Conservation (phyloP, 2,113 vertebrate genomes). For the Amphiprion percula region DNA sequence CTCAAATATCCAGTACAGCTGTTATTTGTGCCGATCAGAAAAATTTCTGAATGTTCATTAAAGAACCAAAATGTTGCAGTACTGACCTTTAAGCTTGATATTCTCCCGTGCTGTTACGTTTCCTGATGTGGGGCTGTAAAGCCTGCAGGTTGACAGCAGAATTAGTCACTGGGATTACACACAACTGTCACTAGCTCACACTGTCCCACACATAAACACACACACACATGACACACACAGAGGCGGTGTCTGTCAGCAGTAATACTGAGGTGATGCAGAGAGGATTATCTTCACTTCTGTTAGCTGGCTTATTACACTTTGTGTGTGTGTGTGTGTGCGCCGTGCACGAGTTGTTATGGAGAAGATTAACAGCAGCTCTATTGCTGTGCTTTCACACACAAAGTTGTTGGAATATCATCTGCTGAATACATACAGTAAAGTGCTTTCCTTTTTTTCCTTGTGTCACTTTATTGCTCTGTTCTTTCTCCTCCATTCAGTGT, state of each 20-base stretch:
- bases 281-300: conserved; percentile 70
- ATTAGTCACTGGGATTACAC: conserved; percentile 72
- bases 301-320: conserved; percentile 62
- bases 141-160: conserved; percentile 56
- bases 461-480: background rate
- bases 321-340: background rate
- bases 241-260: conserved; percentile 60
- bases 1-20: background rate
- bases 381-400: conserved; percentile 34
- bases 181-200: conserved; percentile 31
- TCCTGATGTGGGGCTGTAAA: conserved; percentile 57
- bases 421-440: conserved; percentile 1
- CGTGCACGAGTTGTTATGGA: conserved; percentile 35
- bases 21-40: background rate
- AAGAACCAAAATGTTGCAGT: conserved; percentile 8
- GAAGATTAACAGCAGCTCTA: conserved; percentile 53
- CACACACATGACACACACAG: conserved; percentile 28
- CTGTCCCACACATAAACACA: conserved; percentile 3
- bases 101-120: conserved; percentile 24
- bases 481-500: background rate
- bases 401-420: conserved; percentile 27
- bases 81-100: conserved; percentile 35
- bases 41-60: background rate
- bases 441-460: conserved; percentile 4
- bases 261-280: conserved; percentile 64